Conservation (phyloP, 2,888 invertebrate species). For the Melolontha melolontha region DNA sequence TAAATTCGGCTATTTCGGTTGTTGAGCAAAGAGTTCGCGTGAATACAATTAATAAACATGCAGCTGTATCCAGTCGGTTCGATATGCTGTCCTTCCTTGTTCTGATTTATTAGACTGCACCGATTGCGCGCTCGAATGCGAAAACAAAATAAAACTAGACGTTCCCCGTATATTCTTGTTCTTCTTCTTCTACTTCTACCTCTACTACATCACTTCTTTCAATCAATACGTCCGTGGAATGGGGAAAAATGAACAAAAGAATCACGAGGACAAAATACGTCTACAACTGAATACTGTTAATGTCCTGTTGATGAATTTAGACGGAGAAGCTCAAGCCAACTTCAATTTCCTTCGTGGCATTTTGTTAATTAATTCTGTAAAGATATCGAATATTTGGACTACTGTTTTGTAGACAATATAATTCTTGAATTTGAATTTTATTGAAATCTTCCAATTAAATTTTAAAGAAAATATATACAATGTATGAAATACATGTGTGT, state of each 20-base stretch:
- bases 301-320: constrained; percentile 36
- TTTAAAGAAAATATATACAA: not conserved
- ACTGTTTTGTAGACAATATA: constrained; percentile 3
- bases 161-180: constrained; percentile 39
- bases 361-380: constrained; percentile 15
- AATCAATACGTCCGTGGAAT: constrained; percentile 51
- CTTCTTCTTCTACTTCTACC: constrained; percentile 35
- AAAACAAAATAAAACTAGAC: constrained; percentile 53
- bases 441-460: not conserved
- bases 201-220: constrained; percentile 45
- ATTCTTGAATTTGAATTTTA: constrained; percentile 1
- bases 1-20: constrained; percentile 43
- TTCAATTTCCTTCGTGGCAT: constrained; percentile 19
- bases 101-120: constrained; percentile 61
- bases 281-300: constrained; percentile 38
- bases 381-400: constrained; percentile 10
- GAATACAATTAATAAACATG: constrained; percentile 62
- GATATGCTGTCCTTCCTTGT: constrained; percentile 56
- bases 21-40: constrained; percentile 54
- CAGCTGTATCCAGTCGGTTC: constrained; percentile 57
- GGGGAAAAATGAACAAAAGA: constrained; percentile 42
- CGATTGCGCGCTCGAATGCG: constrained; percentile 56
- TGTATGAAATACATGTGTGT: no score
- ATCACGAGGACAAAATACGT: constrained; percentile 34
- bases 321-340: constrained; percentile 10